Base-by-base conservation (phyloP, 1,140 invertebrate genomes). In the Ceratosolen solmsi region DNA sequence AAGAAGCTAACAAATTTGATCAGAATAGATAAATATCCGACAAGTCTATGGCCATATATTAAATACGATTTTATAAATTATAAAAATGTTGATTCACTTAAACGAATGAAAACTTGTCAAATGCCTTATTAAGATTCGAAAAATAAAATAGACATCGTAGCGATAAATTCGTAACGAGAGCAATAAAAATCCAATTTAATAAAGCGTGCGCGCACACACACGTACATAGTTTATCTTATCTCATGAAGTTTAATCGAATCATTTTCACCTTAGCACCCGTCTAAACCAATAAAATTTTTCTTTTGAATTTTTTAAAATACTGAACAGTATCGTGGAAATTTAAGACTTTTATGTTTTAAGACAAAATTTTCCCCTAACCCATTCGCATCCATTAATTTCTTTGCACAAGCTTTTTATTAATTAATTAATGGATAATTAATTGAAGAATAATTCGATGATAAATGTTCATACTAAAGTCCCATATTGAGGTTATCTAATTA, bases 181-280 rank as follows among this genome's bases (percentile, higher is more conserved):
- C 30, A 60, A 30, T 60, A 30, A 60, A 60, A 60, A 30, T 60
- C n/a, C 27, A 60, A 60, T 60, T 63, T 63, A 63, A 63, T 63
- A n/a, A 36, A 65, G 36, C 63, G 20, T n/a, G n/a, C 4, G 36
- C 13, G 9, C 36, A 33, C 13, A 36, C 30, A 2, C 1, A 9
- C 7, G 4, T 58, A 22, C 2, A 3, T 3, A 36, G 2, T 60
- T 13, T 60, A 65, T 22, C 3, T 36, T 65, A 65, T 36, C 17
- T 38, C 4, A 36, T 65, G 11, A 68, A 38, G 2, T 17, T 38
- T 38, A 68, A 68, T 68, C 63, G 36, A 2, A 3, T 68, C 33
- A 38, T 68, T 68, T 68, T 68, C 63, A 68, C 20, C 30, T 65
- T 65, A 20, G 1, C 13, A 30, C 27, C 13, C 27, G 8, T 33